Conservation (phyloP, 2,113 vertebrate species). For the Lathamus discolor region DNA sequence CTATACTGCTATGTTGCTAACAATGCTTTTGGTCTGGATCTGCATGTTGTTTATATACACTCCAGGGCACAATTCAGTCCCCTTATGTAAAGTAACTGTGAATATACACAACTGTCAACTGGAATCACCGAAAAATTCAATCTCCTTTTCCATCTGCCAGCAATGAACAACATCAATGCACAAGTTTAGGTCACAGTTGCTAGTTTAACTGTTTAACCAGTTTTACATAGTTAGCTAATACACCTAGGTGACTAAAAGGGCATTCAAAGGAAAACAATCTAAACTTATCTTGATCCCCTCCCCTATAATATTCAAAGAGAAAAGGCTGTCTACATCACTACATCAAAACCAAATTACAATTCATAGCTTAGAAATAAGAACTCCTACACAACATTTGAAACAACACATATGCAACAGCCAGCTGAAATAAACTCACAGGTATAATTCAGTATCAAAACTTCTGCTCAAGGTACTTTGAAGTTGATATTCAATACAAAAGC, state of each 20-base stretch:
- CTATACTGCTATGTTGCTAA: neutral
- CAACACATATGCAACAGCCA: neutral
- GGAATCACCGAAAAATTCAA: neutral
- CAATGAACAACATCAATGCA: neutral
- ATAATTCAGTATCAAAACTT: neutral
- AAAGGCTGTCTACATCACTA: neutral
- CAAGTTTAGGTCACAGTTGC: neutral
- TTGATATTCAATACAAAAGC: neutral
- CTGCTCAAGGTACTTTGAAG: slow-evolving; percentile 4
- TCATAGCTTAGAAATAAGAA: slow-evolving; percentile 8
- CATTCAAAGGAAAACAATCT: slow-evolving; percentile 8
- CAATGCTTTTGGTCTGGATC: neutral
- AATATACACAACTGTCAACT: neutral
- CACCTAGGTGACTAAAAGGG: slow-evolving; percentile 4
- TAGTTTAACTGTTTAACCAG: neutral
- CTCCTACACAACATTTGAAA: slow-evolving; percentile 28
- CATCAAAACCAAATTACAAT: slow-evolving; percentile 1
- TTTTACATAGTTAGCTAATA: neutral
- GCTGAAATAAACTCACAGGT: slow-evolving; percentile 20
- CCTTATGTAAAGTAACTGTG: neutral
- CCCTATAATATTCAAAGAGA: neutral
- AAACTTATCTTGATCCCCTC: neutral
- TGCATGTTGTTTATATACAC: neutral
- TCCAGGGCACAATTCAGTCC: neutral
- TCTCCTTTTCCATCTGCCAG: neutral